Conservation (phyloP, 2,797 vertebrate species). For the Cyprinodon diabolis region DNA sequence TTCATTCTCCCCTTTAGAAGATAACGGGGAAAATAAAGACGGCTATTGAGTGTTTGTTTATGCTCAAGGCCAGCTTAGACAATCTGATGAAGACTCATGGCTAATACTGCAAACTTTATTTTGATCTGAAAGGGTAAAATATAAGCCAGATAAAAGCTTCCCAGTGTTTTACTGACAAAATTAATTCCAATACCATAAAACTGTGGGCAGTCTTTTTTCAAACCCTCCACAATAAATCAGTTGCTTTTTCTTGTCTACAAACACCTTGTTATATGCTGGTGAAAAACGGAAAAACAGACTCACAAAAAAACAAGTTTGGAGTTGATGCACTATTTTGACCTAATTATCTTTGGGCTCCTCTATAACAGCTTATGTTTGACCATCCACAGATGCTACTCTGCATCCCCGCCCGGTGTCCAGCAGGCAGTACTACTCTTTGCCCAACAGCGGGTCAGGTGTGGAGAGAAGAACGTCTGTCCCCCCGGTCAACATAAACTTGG, state of each 20-base stretch:
- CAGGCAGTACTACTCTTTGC: conserved; percentile 90
- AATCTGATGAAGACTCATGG: conserved; percentile 49
- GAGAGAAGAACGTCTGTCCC: conserved; percentile 83
- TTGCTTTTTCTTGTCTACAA: conserved; percentile 33
- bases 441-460: conserved; percentile 81
- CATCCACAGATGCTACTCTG: conserved; percentile 86
- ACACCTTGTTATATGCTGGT: conserved; percentile 41
- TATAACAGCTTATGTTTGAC: conserved; percentile 21
- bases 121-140: conserved; percentile 13
- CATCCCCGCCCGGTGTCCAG: conserved; percentile 87
- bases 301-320: conserved; percentile 19
- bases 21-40: conserved; percentile 60
- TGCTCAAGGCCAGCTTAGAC: conserved; percentile 66
- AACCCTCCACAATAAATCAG: conserved; percentile 57
- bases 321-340: background rate
- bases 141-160: conserved; percentile 19
- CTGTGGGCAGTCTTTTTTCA: conserved; percentile 53
- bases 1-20: conserved; percentile 54
- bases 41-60: conserved; percentile 70
- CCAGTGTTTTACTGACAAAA: background rate
- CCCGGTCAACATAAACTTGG: conserved; percentile 78
- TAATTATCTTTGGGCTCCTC: conserved; percentile 23
- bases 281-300: conserved; percentile 4
- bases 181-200: conserved; percentile 33
- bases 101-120: conserved; percentile 38